Evolutionary conservation across 2,797 vertebrate species (phyloP).

Genomic region (Fistularia commersonii): DNA sequence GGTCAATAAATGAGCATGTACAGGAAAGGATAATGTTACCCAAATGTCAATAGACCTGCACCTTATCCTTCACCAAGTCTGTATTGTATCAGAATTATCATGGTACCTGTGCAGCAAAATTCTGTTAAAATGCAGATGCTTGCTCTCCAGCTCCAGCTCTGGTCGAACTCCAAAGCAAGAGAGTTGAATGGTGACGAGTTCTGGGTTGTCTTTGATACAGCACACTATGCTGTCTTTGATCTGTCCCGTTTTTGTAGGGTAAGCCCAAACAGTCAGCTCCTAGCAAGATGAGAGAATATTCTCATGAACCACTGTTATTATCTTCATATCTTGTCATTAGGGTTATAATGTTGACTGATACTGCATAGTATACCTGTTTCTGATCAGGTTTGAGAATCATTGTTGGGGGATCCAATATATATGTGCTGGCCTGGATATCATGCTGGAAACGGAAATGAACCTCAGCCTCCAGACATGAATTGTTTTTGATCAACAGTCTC

Average conservation of each 20-base stretch:
- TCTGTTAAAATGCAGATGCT: constrained; percentile 79
- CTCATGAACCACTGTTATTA: too few species aligned
- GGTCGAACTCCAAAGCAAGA: constrained; percentile 82
- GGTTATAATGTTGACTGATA: not conserved
- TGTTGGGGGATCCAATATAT: constrained; percentile 79
- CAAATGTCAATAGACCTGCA: too few species aligned
- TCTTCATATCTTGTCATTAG: too few species aligned
- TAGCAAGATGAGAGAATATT: constrained; percentile 35
- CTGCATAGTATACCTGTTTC: constrained; percentile 72
- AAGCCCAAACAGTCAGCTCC: constrained; percentile 85
- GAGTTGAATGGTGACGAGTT: constrained; percentile 73
- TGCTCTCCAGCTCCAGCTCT: constrained; percentile 81
- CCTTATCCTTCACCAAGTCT: too few species aligned
- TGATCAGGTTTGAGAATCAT: constrained; percentile 80
- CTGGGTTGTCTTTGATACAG: constrained; percentile 82
- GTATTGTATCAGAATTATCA: too few species aligned
- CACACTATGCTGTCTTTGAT: constrained; percentile 81
- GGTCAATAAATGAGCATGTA: too few species aligned
- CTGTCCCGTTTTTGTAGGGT: constrained; percentile 76
- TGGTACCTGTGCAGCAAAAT: constrained; percentile 81
- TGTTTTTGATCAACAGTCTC: constrained; percentile 80
- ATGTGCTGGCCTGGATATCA: constrained; percentile 79
- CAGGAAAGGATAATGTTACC: too few species aligned
- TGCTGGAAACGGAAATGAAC: constrained; percentile 80
- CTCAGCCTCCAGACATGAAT: constrained; percentile 75